Evolutionary conservation across 2,797 vertebrate species (phyloP), one percentile per base, ranked within the genome.

Genomic region (Darevskia nairensis): DNA sequence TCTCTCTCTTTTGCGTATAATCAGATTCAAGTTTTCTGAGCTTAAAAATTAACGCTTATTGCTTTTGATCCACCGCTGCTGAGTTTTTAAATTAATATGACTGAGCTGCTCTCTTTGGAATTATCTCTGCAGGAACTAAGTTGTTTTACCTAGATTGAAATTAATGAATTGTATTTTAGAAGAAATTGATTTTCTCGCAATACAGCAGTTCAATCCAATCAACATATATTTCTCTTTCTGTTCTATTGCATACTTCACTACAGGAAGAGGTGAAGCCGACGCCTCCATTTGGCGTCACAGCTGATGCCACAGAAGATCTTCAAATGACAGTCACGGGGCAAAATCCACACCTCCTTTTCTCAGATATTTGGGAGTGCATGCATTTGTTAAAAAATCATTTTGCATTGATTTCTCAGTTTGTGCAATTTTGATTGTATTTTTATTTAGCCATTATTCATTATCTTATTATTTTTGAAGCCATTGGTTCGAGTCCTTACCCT

Each of bases 101-200:
- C 8, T 80, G 79, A 7, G 4, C 39, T 87, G 44, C 32, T 84
- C 35, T 72, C n/a, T 55, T 72, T 46, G 55, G 89, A 92, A 90
- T 90, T 86, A 75, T 61, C 39, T 88, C 64, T 90, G 81, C 89
- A 87, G 11, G 25, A 41, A 86, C 59, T 50, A 44, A 90, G 66
- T 27, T 84, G 55, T 64, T 88, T 90, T 82, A 89, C 79, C 32
- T 86, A 90, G 91, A 88, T n/a, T 87, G 17, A 6, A 88, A 8
- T 19, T 86, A 81, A 87, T 85, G 86, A 86, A 82, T 90, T 82
- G 61, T 90, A 27, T 46, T 90, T 91, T 64, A 89, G 89, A 89
- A 87, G 19, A 80, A 91, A 50, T 80, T 76, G 29, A 55, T 32
- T 79, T 84, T 92, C 59, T 59, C n/a, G 72, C 0, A 0, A 69